These are phyloP conservation scores for Nothocercus julius DNA, from an alignment of 2,113 vertebrate species.

Conservation along the genomic window DNA sequence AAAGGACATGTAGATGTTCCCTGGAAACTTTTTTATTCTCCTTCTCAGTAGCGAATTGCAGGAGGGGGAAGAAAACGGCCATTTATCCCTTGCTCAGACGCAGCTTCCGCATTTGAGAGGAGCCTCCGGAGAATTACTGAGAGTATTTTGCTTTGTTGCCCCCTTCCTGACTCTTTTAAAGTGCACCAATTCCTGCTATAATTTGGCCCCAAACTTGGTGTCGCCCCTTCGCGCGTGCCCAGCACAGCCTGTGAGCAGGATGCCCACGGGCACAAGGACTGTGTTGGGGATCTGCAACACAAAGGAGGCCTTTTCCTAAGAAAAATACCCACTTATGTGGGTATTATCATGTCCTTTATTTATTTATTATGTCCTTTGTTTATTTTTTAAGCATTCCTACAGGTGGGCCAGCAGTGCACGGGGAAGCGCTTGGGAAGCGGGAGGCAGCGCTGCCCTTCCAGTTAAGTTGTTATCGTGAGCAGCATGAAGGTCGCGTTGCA, in stretches of 20 bases:
- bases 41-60: not conserved
- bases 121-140: rapidly evolving
- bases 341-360: too few species aligned
- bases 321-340: too few species aligned
- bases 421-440: not conserved
- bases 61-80: not conserved
- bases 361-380: too few species aligned
- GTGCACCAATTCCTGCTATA: not conserved
- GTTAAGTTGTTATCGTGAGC: not conserved
- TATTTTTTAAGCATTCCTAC: not conserved
- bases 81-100: not conserved
- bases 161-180: not conserved
- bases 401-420: not conserved
- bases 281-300: not conserved
- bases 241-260: not conserved
- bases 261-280: too few species aligned
- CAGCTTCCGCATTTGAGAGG: rapidly evolving
- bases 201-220: not conserved
- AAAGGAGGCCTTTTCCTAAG: not conserved
- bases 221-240: rapidly evolving
- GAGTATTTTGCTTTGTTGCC: not conserved
- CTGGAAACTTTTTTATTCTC: too few species aligned
- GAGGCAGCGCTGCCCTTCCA: not conserved
- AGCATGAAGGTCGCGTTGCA: not conserved
- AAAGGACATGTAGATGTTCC: not conserved